phyloP scores from a whole-genome alignment of 2,797 vertebrate species.

The Notamacropus eugenii region DNA sequence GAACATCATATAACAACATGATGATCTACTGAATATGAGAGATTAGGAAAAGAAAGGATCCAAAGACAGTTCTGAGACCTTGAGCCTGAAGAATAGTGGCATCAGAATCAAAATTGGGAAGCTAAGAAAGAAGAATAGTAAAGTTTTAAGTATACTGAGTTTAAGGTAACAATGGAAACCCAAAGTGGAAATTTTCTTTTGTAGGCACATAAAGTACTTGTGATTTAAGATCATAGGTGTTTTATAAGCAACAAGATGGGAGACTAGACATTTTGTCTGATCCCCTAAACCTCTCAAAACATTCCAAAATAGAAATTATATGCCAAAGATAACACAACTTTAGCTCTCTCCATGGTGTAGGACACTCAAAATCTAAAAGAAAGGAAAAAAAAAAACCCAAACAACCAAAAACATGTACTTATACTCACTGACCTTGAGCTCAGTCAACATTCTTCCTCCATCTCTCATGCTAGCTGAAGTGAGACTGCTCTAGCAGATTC shows the following conservation, averaged over 20 bases:
- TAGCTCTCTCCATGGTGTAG: background rate
- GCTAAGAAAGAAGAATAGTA: too few species aligned
- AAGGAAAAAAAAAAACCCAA: too few species aligned
- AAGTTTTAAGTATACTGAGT: too few species aligned
- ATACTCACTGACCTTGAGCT: background rate
- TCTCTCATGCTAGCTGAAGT: background rate
- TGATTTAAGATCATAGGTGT: background rate
- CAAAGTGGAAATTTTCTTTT: background rate
- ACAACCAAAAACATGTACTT: background rate
- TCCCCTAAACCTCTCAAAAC: background rate
- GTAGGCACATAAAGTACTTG: background rate
- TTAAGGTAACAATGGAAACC: too few species aligned
- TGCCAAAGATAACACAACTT: background rate
- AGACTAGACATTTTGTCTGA: background rate
- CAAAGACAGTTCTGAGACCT: background rate
- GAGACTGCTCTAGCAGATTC: background rate
- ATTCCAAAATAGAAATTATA: background rate
- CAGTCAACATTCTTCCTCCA: background rate
- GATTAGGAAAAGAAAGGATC: background rate
- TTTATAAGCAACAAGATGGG: background rate
- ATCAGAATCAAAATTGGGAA: background rate
- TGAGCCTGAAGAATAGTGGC: background rate
- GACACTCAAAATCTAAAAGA: background rate
- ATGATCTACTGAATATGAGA: background rate
- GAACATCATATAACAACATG: too few species aligned